These are phyloP conservation scores for Deladenus siricidicola DNA, from an alignment of 2,888 invertebrate genomes.

Conservation along the genomic window DNA sequence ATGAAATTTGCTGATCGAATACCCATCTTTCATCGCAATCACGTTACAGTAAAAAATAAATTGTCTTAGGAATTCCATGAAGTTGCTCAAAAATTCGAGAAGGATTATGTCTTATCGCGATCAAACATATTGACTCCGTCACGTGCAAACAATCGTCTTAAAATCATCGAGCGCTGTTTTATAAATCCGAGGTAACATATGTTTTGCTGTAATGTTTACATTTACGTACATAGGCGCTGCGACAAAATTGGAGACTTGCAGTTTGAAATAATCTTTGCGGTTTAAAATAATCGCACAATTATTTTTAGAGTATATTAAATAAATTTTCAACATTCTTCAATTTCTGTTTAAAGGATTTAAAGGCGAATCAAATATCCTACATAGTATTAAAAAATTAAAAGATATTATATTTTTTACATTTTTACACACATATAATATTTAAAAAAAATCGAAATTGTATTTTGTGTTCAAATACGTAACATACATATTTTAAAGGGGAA, in stretches of 20 bases:
- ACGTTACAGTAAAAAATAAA: too few species aligned
- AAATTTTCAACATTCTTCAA: too few species aligned
- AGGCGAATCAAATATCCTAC: neutral
- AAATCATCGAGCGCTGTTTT: conserved; percentile 55
- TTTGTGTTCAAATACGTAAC: neutral
- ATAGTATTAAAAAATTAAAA: neutral
- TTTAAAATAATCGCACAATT: too few species aligned
- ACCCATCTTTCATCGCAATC: too few species aligned
- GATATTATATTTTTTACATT: neutral
- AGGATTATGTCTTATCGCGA: conserved; percentile 1
- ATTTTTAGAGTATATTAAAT: too few species aligned
- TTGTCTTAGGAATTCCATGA: too few species aligned
- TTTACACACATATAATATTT: neutral
- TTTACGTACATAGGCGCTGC: too few species aligned
- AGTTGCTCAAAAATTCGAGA: too few species aligned
- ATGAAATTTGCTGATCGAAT: too few species aligned
- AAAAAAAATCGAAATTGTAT: neutral
- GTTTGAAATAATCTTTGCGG: too few species aligned
- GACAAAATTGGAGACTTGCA: too few species aligned
- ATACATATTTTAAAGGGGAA: conserved; percentile 5
- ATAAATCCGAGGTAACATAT: conserved; percentile 48
- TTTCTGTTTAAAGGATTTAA: neutral
- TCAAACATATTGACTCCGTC: conserved; percentile 10
- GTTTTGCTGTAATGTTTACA: neutral
- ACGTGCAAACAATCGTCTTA: conserved; percentile 34